These are phyloP conservation scores for Conopomorpha cramerella DNA, from an alignment of 1,140 invertebrate genomes.

Conservation along the genomic window DNA sequence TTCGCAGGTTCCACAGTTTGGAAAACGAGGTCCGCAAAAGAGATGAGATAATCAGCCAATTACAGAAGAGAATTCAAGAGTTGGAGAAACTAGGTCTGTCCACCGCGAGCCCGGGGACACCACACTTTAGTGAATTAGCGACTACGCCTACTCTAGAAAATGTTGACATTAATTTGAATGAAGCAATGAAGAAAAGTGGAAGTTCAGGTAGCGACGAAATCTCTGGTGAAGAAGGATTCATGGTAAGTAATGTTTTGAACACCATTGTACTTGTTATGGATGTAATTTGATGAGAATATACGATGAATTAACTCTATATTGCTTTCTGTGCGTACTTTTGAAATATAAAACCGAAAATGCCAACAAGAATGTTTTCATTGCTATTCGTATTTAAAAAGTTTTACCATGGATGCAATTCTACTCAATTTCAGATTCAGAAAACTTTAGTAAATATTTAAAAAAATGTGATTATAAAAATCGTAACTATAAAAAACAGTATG, in stretches of 20 bases:
- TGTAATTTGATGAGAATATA: too few relatives aligned
- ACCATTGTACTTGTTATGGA: too few relatives aligned
- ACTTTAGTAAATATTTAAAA: too few relatives aligned
- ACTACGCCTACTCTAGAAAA: not conserved
- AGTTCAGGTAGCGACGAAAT: constrained; percentile 53
- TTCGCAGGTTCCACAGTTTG: constrained; percentile 67
- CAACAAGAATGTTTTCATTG: too few relatives aligned
- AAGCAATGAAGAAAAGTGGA: constrained; percentile 26
- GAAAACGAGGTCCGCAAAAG: constrained; percentile 76
- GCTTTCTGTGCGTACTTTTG: too few relatives aligned
- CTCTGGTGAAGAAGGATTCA: constrained; percentile 49
- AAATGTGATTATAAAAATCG: too few relatives aligned
- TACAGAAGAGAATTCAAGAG: constrained; percentile 73
- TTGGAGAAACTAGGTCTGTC: constrained; percentile 59
- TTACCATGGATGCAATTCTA: too few relatives aligned
- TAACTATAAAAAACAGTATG: too few relatives aligned
- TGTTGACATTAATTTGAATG: constrained; percentile 3
- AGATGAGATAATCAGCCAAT: constrained; percentile 77
- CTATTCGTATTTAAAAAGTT: too few relatives aligned
- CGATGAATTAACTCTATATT: too few relatives aligned
- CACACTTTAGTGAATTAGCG: constrained; percentile 6
- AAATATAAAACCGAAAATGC: too few relatives aligned
- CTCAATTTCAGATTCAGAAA: too few relatives aligned
- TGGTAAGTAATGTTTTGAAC: constrained; percentile 37
- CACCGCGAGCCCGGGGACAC: constrained; percentile 5